Percentiles rank a stretch among this genome's conserved stretches.
Evolutionary conservation across 2,888 invertebrate genomes (phyloP).

Genomic region (Perdita meconis): DNA sequence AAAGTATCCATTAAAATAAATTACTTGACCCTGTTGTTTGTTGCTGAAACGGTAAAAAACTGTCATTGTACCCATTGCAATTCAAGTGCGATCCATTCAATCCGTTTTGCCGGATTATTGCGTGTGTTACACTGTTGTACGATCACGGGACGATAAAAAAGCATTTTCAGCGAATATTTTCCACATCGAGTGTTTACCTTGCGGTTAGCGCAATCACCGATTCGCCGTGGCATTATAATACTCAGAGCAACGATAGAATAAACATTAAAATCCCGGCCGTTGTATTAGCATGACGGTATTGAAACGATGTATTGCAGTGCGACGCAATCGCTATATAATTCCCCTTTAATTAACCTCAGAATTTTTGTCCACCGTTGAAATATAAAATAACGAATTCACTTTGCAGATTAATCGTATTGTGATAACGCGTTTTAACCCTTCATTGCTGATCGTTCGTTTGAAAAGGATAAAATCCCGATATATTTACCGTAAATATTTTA

Average conservation of each 20-base stretch:
- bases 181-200: not conserved
- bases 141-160: not conserved
- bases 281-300: constrained; percentile 9
- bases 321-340: constrained; percentile 10
- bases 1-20: too few relatives aligned
- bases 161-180: not conserved
- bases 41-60: too few relatives aligned
- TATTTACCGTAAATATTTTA: not conserved
- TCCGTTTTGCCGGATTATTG: not conserved
- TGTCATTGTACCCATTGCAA: not conserved
- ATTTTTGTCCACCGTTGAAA: not conserved
- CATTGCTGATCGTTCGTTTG: not conserved
- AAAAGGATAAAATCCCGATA: not conserved
- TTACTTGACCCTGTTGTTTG: too few relatives aligned
- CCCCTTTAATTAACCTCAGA: not conserved
- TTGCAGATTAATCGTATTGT: not conserved
- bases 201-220: constrained; percentile 2
- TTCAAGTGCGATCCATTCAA: not conserved
- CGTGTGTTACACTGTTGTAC: not conserved
- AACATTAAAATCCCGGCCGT: constrained; percentile 16
- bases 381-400: not conserved
- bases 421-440: not conserved
- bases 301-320: not conserved
- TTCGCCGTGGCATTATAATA: constrained; percentile 1
- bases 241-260: not conserved